phyloP scores from a whole-genome alignment of 92 coral and sea anemone species.

The Porites cylindrica region DNA sequence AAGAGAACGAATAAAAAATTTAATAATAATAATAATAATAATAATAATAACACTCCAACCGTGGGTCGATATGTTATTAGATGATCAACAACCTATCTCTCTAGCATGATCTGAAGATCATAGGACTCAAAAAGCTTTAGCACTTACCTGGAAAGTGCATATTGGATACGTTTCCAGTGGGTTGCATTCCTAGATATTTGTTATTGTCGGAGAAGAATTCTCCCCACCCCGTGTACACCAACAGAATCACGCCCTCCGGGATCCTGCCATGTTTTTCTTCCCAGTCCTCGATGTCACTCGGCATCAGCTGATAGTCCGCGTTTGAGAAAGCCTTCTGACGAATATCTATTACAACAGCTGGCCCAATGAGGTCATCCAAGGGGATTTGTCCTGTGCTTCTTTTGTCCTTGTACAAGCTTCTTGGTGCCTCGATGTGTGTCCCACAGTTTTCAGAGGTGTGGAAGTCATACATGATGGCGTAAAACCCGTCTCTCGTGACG shows the following conservation, averaged over 20 bases:
- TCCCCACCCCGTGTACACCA: slow-evolving; percentile 74
- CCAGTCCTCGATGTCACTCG: slow-evolving; percentile 39
- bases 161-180: slow-evolving; percentile 12
- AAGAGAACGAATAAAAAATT: too few relatives aligned
- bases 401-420: slow-evolving; percentile 59
- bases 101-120: too few relatives aligned
- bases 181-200: slow-evolving; percentile 65
- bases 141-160: slow-evolving; percentile 81
- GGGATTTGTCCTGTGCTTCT: slow-evolving; percentile 76
- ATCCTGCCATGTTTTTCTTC: slow-evolving; percentile 35
- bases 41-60: too few relatives aligned
- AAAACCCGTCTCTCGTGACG: slow-evolving; percentile 40
- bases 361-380: slow-evolving; percentile 69
- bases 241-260: slow-evolving; percentile 63
- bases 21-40: too few relatives aligned
- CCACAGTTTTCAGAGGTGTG: slow-evolving; percentile 67
- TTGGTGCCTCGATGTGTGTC: slow-evolving; percentile 79
- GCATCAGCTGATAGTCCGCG: slow-evolving; percentile 62
- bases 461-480: slow-evolving; percentile 37
- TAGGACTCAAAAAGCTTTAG: neutral
- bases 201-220: slow-evolving; percentile 66
- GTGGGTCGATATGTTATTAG: too few relatives aligned
- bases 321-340: slow-evolving; percentile 59
- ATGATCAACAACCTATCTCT: too few relatives aligned
- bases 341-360: slow-evolving; percentile 75